Evolutionary conservation across 2,797 vertebrate genomes (phyloP).

Genomic region (Ctenochaetus hawaiiensis): DNA sequence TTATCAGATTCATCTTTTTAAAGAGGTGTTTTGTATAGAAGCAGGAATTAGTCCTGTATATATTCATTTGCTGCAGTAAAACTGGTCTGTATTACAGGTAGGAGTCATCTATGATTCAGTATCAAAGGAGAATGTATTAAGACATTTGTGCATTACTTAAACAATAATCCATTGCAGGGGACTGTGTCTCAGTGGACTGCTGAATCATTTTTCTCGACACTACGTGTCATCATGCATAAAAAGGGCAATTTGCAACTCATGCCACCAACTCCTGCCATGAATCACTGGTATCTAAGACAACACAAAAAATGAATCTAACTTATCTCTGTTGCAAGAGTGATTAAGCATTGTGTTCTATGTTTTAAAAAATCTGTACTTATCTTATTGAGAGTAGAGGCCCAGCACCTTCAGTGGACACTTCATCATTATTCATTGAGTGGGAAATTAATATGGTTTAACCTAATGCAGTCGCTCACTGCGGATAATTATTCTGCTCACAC

Average conservation of each 20-base stretch:
- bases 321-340: conserved; percentile 2
- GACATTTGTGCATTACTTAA: background rate
- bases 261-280: background rate
- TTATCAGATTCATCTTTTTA: background rate
- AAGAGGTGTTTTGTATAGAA: background rate
- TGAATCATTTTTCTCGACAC: background rate
- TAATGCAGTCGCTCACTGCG: conserved; percentile 38
- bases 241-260: background rate
- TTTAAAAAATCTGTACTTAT: conserved; percentile 2
- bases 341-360: background rate
- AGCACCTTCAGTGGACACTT: conserved; percentile 20
- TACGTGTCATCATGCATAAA: background rate
- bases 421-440: conserved; percentile 43
- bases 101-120: background rate
- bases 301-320: background rate
- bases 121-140: background rate
- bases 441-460: conserved; percentile 48
- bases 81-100: background rate
- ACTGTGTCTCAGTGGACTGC: background rate
- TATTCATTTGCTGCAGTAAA: conserved; percentile 7
- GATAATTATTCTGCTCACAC: conserved; percentile 55
- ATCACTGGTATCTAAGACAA: background rate
- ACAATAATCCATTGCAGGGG: background rate
- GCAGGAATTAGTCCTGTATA: background rate
- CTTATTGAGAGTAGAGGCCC: conserved; percentile 6